phyloP scores from a whole-genome alignment of 2,113 vertebrate genomes.

The Phrynosoma platyrhinos region DNA sequence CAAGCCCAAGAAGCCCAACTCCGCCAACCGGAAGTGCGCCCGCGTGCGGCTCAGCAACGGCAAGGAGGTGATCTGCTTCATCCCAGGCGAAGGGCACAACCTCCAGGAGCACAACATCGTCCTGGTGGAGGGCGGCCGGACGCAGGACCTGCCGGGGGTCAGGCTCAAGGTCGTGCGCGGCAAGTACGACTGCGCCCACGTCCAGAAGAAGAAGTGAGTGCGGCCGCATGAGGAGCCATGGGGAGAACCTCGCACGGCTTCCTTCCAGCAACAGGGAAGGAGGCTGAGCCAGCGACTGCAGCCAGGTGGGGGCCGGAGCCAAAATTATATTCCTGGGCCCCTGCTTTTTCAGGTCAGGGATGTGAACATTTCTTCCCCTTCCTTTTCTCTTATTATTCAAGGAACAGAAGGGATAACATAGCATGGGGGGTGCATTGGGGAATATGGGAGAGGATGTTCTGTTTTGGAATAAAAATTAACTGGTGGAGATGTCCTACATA shows the following conservation, averaged over 20 bases:
- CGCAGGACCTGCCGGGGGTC: constrained; percentile 92
- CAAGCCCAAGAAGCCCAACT: constrained; percentile 97
- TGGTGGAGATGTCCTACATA: neutral
- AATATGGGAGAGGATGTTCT: neutral
- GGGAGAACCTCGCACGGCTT: no score
- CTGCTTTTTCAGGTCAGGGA: neutral
- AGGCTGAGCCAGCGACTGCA: no score
- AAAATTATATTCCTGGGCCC: no score
- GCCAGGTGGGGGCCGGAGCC: no score
- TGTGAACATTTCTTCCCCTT: neutral
- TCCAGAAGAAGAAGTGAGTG: constrained; percentile 9
- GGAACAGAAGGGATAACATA: no score
- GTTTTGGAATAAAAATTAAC: neutral
- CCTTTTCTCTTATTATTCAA: neutral
- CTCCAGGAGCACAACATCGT: constrained; percentile 94
- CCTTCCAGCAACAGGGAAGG: no score
- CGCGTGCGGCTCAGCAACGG: constrained; percentile 88
- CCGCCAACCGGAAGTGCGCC: constrained; percentile 92
- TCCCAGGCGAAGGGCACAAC: constrained; percentile 93
- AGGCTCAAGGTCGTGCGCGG: constrained; percentile 79
- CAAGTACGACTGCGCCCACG: constrained; percentile 21
- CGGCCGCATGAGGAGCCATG: no score
- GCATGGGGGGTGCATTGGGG: no score
- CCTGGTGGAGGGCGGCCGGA: constrained; percentile 88
- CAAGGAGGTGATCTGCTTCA: constrained; percentile 86